A percentile compares a stretch with the other conserved stretches of the same genome.
phyloP scores from a whole-genome alignment of 2,113 vertebrate species.

The Desmodus rotundus region DNA sequence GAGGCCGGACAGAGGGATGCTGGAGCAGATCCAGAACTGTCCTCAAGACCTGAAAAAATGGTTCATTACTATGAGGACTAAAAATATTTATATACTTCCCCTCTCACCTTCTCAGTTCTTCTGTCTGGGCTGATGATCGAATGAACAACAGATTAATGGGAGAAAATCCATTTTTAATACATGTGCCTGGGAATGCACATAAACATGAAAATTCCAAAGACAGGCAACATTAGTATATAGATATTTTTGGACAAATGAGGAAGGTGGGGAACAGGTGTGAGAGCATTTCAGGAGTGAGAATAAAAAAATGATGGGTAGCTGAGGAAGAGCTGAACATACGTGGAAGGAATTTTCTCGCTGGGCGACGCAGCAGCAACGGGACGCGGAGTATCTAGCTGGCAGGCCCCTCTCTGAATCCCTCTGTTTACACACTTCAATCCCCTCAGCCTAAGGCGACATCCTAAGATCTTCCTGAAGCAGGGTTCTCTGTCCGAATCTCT shows the following conservation, averaged over 20 bases:
- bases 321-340: background rate
- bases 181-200: background rate
- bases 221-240: background rate
- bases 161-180: background rate
- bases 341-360: background rate
- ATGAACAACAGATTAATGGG: background rate
- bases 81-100: background rate
- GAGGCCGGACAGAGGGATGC: background rate
- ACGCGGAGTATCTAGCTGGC: background rate
- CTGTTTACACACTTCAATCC: background rate
- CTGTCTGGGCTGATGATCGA: background rate
- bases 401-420: background rate
- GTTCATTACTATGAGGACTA: background rate
- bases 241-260: background rate
- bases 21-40: background rate
- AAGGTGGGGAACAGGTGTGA: background rate
- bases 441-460: background rate
- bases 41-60: background rate
- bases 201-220: background rate
- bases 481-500: background rate
- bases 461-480: background rate
- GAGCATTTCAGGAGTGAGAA: background rate
- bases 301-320: background rate
- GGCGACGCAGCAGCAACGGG: background rate
- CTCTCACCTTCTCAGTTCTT: background rate